phyloP scores from a whole-genome alignment of 2,113 vertebrate genomes.

The Pluvianellus socialis region DNA sequence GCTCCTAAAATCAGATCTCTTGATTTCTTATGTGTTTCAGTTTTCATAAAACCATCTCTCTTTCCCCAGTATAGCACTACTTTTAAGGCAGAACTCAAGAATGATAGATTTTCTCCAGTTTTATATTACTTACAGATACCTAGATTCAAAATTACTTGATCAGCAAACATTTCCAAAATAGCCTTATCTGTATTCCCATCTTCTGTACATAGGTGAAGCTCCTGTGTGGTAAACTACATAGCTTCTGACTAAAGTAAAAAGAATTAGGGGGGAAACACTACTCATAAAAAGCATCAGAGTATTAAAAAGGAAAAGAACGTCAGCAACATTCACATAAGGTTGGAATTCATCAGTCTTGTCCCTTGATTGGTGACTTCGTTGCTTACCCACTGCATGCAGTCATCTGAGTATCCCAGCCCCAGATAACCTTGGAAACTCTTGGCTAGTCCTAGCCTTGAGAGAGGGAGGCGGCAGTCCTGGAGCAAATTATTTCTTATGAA shows the following conservation, averaged over 20 bases:
- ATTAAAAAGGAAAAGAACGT: background rate
- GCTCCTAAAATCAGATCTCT: background rate
- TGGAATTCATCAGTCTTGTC: background rate
- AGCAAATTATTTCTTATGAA: background rate
- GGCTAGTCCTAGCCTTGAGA: background rate
- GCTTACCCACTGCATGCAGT: background rate
- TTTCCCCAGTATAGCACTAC: background rate
- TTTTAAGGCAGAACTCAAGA: background rate
- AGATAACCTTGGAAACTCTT: background rate
- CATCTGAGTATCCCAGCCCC: background rate
- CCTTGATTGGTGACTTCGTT: background rate
- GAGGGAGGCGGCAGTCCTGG: background rate
- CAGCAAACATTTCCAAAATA: background rate
- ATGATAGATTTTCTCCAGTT: background rate
- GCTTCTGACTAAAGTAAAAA: background rate
- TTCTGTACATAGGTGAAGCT: background rate
- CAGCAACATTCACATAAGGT: background rate
- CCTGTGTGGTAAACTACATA: background rate
- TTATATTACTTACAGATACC: background rate
- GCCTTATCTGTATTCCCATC: background rate
- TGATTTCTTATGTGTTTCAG: background rate
- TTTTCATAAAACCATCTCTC: background rate
- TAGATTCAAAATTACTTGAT: background rate
- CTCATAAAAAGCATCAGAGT: background rate
- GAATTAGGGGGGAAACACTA: background rate